These are phyloP conservation scores for Melanotaenia trifasciata DNA, from an alignment of 2,797 vertebrate genomes.

Conservation along the genomic window DNA sequence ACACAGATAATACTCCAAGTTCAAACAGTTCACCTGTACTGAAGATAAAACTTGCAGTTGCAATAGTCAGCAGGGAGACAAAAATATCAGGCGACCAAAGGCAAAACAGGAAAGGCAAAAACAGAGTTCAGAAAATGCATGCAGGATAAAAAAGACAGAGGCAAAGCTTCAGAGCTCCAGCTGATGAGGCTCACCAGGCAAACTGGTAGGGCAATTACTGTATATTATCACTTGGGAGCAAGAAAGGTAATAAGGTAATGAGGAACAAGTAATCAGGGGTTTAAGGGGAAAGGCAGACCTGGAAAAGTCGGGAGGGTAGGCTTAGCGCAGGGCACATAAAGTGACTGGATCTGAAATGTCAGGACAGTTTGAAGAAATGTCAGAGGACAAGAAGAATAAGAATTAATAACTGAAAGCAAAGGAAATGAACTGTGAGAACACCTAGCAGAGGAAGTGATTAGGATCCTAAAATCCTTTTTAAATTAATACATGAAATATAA, in stretches of 20 bases:
- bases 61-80: conserved; percentile 14
- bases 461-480: neutral
- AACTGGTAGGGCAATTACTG: neutral
- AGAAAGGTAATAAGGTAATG: neutral
- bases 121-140: neutral
- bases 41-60: conserved; percentile 10
- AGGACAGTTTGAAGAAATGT: conserved; percentile 14
- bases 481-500: neutral
- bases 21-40: conserved; percentile 2
- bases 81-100: conserved; percentile 13
- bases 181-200: conserved; percentile 3
- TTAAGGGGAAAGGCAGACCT: conserved; percentile 12
- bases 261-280: conserved; percentile 2
- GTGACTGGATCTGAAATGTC: conserved; percentile 14
- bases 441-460: neutral
- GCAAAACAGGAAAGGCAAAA: neutral
- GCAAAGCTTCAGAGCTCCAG: conserved; percentile 1
- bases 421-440: conserved; percentile 1
- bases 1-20: neutral
- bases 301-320: neutral
- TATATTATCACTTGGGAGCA: neutral
- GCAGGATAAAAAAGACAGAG: conserved; percentile 7
- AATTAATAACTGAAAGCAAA: conserved; percentile 5
- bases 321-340: conserved; percentile 14
- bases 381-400: neutral